phyloP scores from a whole-genome alignment of 2,797 vertebrate species.

The Coracias cyanogaster region DNA sequence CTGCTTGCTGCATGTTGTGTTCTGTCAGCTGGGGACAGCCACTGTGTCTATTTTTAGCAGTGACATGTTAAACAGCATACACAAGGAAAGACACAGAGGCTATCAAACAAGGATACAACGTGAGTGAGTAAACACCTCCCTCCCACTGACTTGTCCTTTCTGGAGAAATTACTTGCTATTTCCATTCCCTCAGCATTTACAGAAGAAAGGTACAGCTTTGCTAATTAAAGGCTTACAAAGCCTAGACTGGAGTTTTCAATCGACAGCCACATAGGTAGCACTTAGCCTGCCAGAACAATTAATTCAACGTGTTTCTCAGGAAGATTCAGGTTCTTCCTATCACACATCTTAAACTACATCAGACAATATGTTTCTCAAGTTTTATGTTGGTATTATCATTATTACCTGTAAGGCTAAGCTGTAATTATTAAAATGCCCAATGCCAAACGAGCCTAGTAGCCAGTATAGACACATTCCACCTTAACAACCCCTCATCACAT shows the following conservation, averaged over 20 bases:
- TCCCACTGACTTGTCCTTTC: background rate
- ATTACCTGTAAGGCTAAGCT: background rate
- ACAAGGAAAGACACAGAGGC: background rate
- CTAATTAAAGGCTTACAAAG: background rate
- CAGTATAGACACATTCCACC: background rate
- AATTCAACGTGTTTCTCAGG: background rate
- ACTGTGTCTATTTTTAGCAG: background rate
- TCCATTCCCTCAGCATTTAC: background rate
- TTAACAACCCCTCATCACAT: background rate
- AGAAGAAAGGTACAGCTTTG: background rate
- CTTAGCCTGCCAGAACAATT: background rate
- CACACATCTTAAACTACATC: background rate
- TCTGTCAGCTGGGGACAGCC: background rate
- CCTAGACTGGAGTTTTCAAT: background rate
- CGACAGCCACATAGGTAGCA: background rate
- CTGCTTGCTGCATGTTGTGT: background rate
- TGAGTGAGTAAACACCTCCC: background rate
- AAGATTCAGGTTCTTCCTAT: background rate
- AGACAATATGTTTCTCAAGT: background rate
- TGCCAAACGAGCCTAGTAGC: constrained; percentile 4
- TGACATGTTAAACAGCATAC: background rate
- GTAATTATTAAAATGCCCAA: background rate
- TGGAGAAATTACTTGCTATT: background rate
- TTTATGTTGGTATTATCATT: background rate
- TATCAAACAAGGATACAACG: background rate